Percentiles rank a stretch among this genome's conserved stretches.
Evolutionary conservation across 2,888 invertebrate genomes (phyloP).

Genomic region (Papilio gigon): DNA sequence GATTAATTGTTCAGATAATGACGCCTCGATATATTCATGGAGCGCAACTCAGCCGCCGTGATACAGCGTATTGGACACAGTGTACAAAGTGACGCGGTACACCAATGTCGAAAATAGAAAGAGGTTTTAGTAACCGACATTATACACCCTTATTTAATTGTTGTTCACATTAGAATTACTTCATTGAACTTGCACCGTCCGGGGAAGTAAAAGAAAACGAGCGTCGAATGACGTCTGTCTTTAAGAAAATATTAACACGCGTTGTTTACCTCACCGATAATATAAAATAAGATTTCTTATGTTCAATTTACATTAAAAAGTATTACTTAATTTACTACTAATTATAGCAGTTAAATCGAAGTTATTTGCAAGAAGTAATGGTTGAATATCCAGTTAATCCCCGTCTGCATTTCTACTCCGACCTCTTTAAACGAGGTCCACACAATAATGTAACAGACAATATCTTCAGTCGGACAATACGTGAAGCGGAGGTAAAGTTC

Average conservation of each 20-base stretch:
- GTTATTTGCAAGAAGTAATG: no score
- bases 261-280: no score
- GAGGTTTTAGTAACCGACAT: background rate
- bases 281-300: no score
- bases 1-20: constrained; percentile 28
- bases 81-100: background rate
- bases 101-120: background rate
- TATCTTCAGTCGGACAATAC: constrained; percentile 8
- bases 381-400: background rate
- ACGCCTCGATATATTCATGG: constrained; percentile 18
- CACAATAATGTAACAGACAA: background rate
- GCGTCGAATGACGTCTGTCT: no score
- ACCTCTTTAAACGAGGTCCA: background rate
- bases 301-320: no score
- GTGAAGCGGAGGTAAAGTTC: constrained; percentile 12
- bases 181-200: no score
- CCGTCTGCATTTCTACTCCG: background rate
- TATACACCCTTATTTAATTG: background rate
- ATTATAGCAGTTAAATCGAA: no score
- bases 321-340: no score
- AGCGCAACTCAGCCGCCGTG: background rate
- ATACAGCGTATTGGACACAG: background rate
- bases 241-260: no score
- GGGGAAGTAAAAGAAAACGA: no score
- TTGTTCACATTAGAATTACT: no score